Conservation (phyloP, 2,797 vertebrate species). For the Falco columbarius region DNA sequence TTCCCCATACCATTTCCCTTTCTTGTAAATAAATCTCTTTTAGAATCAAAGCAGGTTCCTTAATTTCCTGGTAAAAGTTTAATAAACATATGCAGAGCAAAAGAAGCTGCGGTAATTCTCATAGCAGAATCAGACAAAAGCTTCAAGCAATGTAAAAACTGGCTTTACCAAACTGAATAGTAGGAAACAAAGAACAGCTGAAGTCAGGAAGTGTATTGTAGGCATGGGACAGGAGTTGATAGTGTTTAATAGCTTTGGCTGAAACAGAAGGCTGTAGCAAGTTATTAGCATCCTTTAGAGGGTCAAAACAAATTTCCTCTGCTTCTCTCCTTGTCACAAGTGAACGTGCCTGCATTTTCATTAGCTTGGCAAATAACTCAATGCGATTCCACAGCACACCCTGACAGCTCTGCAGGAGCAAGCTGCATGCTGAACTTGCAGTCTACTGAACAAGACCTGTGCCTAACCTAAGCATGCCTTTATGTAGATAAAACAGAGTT, state of each 20-base stretch:
- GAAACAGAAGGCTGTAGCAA: conserved; percentile 19
- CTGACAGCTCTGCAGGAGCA: conserved; percentile 38
- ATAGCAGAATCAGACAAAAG: conserved; percentile 54
- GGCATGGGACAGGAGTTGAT: conserved; percentile 46
- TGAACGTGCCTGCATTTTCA: conserved; percentile 42
- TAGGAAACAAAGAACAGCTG: conserved; percentile 66
- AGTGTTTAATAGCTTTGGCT: conserved; percentile 46
- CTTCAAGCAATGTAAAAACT: conserved; percentile 38
- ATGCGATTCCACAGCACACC: not conserved
- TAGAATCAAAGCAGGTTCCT: conserved; percentile 56
- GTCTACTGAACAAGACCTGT: not conserved
- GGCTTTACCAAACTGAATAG: conserved; percentile 61
- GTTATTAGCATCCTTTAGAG: conserved; percentile 37
- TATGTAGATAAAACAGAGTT: not conserved
- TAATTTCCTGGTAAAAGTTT: conserved; percentile 63
- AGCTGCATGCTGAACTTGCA: not conserved
- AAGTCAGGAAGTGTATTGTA: conserved; percentile 63
- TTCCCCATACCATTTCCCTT: not conserved
- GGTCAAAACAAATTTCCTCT: conserved; percentile 49
- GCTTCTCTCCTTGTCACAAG: conserved; percentile 21
- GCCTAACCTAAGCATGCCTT: not conserved
- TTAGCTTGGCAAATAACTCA: not conserved
- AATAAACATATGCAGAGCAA: conserved; percentile 66
- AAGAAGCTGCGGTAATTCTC: conserved; percentile 44
- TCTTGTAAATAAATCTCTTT: conserved; percentile 27